A percentile compares a stretch with the other conserved stretches of the same genome.
phyloP scores from a whole-genome alignment of 2,113 vertebrate genomes.

The Rhagologus leucostigma region DNA sequence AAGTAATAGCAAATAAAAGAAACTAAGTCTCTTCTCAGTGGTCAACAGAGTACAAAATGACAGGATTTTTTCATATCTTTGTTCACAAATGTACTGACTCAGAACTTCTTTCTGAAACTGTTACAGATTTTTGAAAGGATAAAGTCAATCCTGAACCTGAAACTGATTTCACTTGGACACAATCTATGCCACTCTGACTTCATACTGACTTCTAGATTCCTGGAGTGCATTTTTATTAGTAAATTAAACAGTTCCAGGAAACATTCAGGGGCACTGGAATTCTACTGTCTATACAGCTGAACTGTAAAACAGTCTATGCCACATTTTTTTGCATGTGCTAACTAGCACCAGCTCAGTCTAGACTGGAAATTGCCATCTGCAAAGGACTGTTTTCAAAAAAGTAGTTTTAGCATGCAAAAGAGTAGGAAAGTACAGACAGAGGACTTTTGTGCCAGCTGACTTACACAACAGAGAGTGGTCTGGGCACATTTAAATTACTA shows the following conservation, averaged over 20 bases:
- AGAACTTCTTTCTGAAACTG: conserved; percentile 3
- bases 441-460: background rate
- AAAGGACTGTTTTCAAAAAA: background rate
- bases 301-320: background rate
- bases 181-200: background rate
- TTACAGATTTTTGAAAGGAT: background rate
- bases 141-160: background rate
- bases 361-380: background rate
- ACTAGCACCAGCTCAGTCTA: background rate
- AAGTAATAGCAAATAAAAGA: background rate
- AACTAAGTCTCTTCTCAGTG: background rate
- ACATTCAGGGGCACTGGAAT: background rate
- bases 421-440: background rate
- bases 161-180: conserved; percentile 28
- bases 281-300: conserved; percentile 17
- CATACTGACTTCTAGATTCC: conserved; percentile 24
- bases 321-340: background rate
- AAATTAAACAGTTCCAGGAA: conserved; percentile 63
- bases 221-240: conserved; percentile 41
- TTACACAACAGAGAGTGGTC: background rate
- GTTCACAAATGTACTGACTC: background rate
- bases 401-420: background rate
- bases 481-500: background rate
- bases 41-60: background rate
- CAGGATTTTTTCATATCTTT: background rate